A percentile compares a stretch with the other conserved stretches of the same genome.
These are phyloP conservation scores for Diadegma fenestrale DNA, from an alignment of 2,888 invertebrate genomes.

Conservation along the genomic window DNA sequence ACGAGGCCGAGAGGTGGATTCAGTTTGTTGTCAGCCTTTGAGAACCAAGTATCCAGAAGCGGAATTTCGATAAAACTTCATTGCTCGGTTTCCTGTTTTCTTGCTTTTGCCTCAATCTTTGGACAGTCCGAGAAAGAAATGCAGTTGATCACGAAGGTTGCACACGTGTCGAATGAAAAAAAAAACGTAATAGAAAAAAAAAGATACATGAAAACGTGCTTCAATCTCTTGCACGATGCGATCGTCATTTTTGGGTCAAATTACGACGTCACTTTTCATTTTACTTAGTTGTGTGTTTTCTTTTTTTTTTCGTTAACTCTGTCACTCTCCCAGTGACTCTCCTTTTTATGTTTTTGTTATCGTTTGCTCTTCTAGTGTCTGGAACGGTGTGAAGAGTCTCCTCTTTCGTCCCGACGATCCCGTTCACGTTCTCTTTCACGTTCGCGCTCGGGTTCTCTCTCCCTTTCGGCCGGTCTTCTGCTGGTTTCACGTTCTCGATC, in stretches of 20 bases:
- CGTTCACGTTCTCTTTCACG: constrained; percentile 89
- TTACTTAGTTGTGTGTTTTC: constrained; percentile 38
- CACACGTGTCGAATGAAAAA: constrained; percentile 45
- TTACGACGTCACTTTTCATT: constrained; percentile 56
- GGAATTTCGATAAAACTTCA: constrained; percentile 57
- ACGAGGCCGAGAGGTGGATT: constrained; percentile 43
- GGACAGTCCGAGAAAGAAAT: constrained; percentile 65
- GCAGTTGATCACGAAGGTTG: constrained; percentile 62
- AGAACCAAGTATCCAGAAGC: constrained; percentile 30
- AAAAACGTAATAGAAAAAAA: constrained; percentile 21
- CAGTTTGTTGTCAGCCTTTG: not conserved
- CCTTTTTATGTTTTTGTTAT: constrained; percentile 17
- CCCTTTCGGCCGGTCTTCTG: constrained; percentile 86
- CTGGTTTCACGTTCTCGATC: constrained; percentile 87
- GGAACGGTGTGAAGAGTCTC: constrained; percentile 88
- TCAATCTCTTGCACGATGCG: constrained; percentile 44
- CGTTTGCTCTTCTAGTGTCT: constrained; percentile 86
- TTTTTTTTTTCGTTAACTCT: constrained; percentile 28
- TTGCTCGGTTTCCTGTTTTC: constrained; percentile 41
- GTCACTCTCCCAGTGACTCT: constrained; percentile 29
- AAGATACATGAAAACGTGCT: constrained; percentile 32
- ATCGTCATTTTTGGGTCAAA: constrained; percentile 57
- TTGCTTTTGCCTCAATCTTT: constrained; percentile 58
- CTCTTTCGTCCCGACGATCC: constrained; percentile 88
- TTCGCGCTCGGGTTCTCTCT: constrained; percentile 88